These are phyloP conservation scores for Drosophila pseudoananassae DNA, from an alignment of 1,140 invertebrate species.

Conservation along the genomic window DNA sequence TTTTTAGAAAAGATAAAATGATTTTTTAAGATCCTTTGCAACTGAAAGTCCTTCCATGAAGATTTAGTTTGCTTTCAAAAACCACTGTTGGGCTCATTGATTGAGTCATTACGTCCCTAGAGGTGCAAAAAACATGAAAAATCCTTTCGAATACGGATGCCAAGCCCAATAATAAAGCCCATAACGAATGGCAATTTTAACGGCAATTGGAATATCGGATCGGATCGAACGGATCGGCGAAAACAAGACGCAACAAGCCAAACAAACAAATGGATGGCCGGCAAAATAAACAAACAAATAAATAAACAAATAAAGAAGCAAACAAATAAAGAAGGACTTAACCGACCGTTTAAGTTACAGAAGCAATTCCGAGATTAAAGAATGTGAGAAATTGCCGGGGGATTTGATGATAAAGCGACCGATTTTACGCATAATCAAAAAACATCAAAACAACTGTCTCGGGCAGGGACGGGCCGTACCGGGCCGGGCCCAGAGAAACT, in stretches of 20 bases:
- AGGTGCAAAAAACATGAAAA: not conserved
- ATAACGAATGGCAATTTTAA: slow-evolving; percentile 50
- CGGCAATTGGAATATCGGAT: slow-evolving; percentile 35
- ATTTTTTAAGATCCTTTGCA: too few species aligned
- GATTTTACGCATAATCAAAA: slow-evolving; percentile 81
- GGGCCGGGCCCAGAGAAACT: slow-evolving; percentile 65
- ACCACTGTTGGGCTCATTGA: not conserved
- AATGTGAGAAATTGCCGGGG: slow-evolving; percentile 5
- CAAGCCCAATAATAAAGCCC: slow-evolving; percentile 8
- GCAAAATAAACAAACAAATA: slow-evolving; percentile 4
- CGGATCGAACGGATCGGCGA: slow-evolving; percentile 17
- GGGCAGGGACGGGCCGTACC: slow-evolving; percentile 19
- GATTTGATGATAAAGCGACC: slow-evolving; percentile 72
- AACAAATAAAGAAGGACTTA: slow-evolving; percentile 40
- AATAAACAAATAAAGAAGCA: slow-evolving; percentile 30
- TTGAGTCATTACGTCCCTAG: not conserved
- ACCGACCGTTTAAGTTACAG: slow-evolving; percentile 44
- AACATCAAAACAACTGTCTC: slow-evolving; percentile 66
- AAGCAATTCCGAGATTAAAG: not conserved
- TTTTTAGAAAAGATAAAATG: too few species aligned
- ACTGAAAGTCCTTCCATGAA: too few species aligned
- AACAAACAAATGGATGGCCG: slow-evolving; percentile 1
- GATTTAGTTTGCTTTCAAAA: too few species aligned
- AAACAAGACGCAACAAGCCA: too few species aligned
- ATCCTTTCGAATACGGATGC: not conserved